Conservation (phyloP, 1,140 invertebrate genomes). For the Ericerus pela region DNA sequence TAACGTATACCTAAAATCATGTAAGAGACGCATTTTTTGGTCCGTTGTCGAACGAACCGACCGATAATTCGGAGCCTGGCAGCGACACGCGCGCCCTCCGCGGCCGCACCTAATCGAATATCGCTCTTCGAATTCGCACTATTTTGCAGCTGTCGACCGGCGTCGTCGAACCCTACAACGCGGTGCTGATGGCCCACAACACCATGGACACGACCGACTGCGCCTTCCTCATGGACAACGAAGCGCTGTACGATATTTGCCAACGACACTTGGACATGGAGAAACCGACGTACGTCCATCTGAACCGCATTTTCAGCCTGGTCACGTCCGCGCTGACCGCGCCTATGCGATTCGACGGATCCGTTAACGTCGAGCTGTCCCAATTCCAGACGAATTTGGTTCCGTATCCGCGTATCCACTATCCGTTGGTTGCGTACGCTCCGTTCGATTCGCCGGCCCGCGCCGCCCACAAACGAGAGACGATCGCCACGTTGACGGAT, state of each 20-base stretch:
- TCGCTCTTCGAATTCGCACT: no score
- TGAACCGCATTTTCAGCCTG: conserved; percentile 41
- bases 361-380: conserved; percentile 44
- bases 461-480: conserved; percentile 60
- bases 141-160: conserved; percentile 19
- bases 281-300: conserved; percentile 41
- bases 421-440: conserved; percentile 58
- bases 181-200: conserved; percentile 47
- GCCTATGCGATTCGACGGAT: conserved; percentile 43
- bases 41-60: no score
- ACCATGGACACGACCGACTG: conserved; percentile 48
- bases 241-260: conserved; percentile 52
- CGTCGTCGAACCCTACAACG: conserved; percentile 50
- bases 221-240: conserved; percentile 49
- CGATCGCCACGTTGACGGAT: conserved; percentile 37
- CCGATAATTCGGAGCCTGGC: no score
- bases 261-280: conserved; percentile 38
- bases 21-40: no score
- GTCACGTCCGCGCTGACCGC: conserved; percentile 38
- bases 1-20: no score
- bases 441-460: conserved; percentile 67
- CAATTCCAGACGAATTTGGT: conserved; percentile 55
- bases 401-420: conserved; percentile 43
- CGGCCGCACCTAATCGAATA: no score
- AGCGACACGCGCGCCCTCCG: no score